Evolutionary conservation across 2,888 invertebrate species (phyloP).

Genomic region (Piscicola geometra): DNA sequence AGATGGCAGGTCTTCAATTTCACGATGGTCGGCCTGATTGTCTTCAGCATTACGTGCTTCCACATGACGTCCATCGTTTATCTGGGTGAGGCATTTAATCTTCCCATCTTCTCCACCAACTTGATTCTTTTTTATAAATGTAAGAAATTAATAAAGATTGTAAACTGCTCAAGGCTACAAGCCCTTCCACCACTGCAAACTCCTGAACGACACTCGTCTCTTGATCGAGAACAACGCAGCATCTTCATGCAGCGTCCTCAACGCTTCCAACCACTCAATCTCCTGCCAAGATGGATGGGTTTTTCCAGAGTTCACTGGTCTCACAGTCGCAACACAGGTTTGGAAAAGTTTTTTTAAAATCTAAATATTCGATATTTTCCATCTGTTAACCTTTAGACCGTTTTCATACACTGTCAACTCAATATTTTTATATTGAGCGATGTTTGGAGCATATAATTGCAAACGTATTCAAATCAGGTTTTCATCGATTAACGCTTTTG

Average conservation of each 20-base stretch:
- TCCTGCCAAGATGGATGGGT: neutral
- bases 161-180: neutral
- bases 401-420: no score
- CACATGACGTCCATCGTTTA: neutral
- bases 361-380: no score
- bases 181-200: neutral
- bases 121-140: no score
- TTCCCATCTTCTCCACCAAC: no score
- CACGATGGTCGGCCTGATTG: neutral
- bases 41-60: neutral
- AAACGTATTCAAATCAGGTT: no score
- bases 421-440: no score
- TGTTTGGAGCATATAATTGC: no score
- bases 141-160: no score
- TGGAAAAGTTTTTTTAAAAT: no score
- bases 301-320: neutral
- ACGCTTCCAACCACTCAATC: neutral
- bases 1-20: conserved; percentile 3
- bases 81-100: neutral
- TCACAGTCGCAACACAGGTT: neutral
- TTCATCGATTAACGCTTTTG: neutral
- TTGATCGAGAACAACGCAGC: no score
- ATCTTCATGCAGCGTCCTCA: no score
- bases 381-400: no score
- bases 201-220: neutral